Evolutionary conservation across 2,113 vertebrate species (phyloP).

Genomic region (Antechinus flavipes): DNA sequence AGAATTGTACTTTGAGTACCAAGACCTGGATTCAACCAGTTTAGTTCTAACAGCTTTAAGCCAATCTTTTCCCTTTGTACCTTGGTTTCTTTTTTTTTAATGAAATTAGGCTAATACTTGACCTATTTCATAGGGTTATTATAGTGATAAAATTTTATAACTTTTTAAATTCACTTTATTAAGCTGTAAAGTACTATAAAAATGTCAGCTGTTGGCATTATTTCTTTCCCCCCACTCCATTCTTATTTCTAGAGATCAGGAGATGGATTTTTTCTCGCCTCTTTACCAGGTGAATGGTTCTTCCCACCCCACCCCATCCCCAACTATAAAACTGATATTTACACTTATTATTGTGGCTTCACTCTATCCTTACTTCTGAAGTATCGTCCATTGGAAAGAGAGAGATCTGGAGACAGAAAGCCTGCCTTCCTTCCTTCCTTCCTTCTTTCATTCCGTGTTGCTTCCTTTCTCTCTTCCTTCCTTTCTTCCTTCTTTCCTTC

Average conservation of each 20-base stretch:
- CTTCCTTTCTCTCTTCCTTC: not conserved
- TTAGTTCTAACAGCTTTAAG: not conserved
- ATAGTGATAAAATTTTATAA: not conserved
- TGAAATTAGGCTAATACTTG: not conserved
- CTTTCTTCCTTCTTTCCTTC: not conserved
- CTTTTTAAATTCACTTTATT: not conserved
- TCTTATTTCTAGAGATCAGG: not conserved
- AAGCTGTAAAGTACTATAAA: not conserved
- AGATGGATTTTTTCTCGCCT: not conserved
- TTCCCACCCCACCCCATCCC: not conserved
- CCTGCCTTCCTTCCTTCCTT: too few species aligned
- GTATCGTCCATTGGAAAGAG: not conserved
- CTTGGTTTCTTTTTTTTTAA: not conserved
- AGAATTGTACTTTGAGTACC: not conserved
- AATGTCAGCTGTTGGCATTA: not conserved
- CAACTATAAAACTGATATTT: not conserved
- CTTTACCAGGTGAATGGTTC: not conserved
- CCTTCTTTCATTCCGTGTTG: fast-evolving
- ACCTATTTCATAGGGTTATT: not conserved
- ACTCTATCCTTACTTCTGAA: not conserved
- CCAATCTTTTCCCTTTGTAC: not conserved
- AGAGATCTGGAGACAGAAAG: not conserved
- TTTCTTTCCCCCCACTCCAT: not conserved
- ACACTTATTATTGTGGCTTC: not conserved
- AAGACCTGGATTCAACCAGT: not conserved